Evolutionary conservation across 2,113 vertebrate genomes (phyloP), one percentile per base, ranked within the genome.

Genomic region (Brachirus orientalis): DNA sequence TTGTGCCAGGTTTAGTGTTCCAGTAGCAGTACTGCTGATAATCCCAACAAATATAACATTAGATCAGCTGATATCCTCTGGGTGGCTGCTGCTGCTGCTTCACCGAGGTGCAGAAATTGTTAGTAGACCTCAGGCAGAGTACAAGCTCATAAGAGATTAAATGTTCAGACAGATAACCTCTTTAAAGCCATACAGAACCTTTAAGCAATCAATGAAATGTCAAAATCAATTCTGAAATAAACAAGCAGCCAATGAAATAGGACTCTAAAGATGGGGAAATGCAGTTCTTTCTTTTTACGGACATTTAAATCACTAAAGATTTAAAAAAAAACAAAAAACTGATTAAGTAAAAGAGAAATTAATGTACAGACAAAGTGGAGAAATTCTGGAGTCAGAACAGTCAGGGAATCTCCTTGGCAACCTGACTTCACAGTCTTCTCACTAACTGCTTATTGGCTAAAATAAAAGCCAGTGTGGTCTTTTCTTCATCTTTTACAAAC

Each of bases 141-240:
- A n/a, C 36, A 50, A 22, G 28, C 52, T 60, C 72, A 58, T 47
- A 17, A 51, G 14, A 48, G 46, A 79, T 37, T 62, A 71, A 38
- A 60, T 63, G 38, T 38, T 77, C 7, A 14, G 41, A 59, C 18
- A 73, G n/a, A 54, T 54, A 47, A 53, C 28, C 35, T 18, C 33
- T 57, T 47, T 17, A 44, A 59, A 22, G 44, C 28, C 28, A 28
- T 28, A 28, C 28, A 28, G 28, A 28, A 28, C 36, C 53, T 35
- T 62, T 54, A 54, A 17, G 7, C 60, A 52, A 80, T 82, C 44
- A 22, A 63, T 79, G 52, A 62, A 66, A 54, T 7, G 16, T 37
- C 28, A 43, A 50, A 72, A 48, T 60, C 67, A 18, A 55, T 72
- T 59, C 13, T 37, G 6, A 41, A 56, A 55, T 8, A 47, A 53